Percentiles rank a stretch among this genome's conserved stretches.
These are phyloP conservation scores for Pogonophryne albipinna DNA, from an alignment of 2,797 vertebrate genomes.

Conservation along the genomic window DNA sequence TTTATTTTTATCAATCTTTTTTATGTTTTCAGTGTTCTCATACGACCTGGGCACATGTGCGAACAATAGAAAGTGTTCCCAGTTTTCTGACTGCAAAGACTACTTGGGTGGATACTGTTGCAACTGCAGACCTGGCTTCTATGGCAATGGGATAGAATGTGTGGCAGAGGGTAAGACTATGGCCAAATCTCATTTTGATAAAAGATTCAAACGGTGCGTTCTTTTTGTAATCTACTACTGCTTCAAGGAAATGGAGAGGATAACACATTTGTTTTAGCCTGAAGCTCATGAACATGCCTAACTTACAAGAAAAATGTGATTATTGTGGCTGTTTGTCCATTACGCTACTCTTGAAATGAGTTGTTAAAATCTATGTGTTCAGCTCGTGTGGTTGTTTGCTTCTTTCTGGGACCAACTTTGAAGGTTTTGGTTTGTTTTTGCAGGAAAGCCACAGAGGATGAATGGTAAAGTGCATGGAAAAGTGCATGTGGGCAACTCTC, in stretches of 20 bases:
- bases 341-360: background rate
- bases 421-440: conserved; percentile 21
- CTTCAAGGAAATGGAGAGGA: background rate
- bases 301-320: no score
- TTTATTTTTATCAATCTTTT: conserved; percentile 2
- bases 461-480: conserved; percentile 93
- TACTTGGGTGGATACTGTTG: conserved; percentile 93
- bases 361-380: background rate
- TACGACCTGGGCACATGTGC: conserved; percentile 91
- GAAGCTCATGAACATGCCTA: no score
- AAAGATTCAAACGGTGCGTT: background rate
- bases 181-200: background rate
- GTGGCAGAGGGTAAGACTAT: conserved; percentile 89
- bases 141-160: conserved; percentile 95
- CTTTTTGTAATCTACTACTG: background rate
- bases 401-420: background rate
- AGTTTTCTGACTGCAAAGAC: conserved; percentile 91
- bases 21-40: conserved; percentile 88
- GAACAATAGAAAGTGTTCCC: conserved; percentile 90
- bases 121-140: conserved; percentile 92
- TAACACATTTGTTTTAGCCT: no score
- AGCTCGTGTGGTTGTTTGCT: background rate
- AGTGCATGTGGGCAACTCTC: conserved; percentile 89
- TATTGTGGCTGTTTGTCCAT: background rate
- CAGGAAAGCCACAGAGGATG: conserved; percentile 95